Evolutionary conservation across 2,888 invertebrate genomes (phyloP).

Genomic region (Epinotia nisella): DNA sequence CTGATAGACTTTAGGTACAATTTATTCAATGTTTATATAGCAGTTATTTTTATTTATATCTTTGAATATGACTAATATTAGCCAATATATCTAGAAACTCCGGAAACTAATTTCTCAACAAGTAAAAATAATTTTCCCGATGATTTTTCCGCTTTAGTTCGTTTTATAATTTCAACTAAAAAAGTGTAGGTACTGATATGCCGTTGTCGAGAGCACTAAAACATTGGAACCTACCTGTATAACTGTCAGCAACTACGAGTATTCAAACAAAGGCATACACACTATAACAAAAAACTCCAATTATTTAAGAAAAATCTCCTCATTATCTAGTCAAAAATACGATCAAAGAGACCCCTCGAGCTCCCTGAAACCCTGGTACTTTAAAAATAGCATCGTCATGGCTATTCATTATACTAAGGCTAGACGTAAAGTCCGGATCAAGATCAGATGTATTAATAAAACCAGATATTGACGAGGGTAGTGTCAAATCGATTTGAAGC

Average conservation of each 20-base stretch:
- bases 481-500: conserved; percentile 15
- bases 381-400: conserved; percentile 23
- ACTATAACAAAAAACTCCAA: background rate
- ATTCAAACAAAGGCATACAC: too few relatives aligned
- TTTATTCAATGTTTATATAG: background rate
- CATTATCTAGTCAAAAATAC: background rate
- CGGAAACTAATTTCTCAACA: background rate
- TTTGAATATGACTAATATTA: background rate
- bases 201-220: too few relatives aligned
- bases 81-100: background rate
- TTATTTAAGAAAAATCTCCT: background rate
- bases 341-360: conserved; percentile 18
- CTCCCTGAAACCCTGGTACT: background rate
- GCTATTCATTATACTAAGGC: conserved; percentile 14
- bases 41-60: background rate
- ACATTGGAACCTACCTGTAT: too few relatives aligned
- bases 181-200: too few relatives aligned
- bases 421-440: conserved; percentile 5
- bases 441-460: conserved; percentile 17
- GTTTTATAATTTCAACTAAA: too few relatives aligned
- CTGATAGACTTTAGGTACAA: too few relatives aligned
- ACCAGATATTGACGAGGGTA: conserved; percentile 27
- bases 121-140: too few relatives aligned
- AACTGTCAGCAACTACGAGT: too few relatives aligned
- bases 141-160: too few relatives aligned